Percentiles rank a stretch among this genome's conserved stretches.
phyloP scores from a whole-genome alignment of 2,113 vertebrate genomes.

The Ia io region DNA sequence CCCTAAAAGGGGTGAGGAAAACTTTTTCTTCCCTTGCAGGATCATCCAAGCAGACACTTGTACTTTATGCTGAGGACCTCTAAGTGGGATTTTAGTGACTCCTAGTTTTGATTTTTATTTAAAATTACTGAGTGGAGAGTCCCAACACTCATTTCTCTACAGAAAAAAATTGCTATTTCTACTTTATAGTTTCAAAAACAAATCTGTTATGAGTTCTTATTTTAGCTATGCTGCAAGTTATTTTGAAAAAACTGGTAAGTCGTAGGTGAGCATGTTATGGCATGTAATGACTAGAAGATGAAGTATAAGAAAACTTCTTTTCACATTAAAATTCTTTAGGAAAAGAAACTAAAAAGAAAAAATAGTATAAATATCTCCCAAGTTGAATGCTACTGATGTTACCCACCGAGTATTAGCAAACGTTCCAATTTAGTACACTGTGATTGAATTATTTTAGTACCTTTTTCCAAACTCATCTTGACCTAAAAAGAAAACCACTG shows the following conservation, averaged over 20 bases:
- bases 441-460: background rate
- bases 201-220: background rate
- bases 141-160: background rate
- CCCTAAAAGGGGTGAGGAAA: background rate
- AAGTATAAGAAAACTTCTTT: constrained; percentile 30
- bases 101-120: background rate
- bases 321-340: constrained; percentile 8
- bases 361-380: background rate
- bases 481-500: background rate
- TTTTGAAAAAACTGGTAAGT: background rate
- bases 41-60: background rate
- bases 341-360: constrained; percentile 19
- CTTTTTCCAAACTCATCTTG: background rate
- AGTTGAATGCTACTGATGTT: background rate
- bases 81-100: background rate
- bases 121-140: background rate
- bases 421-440: background rate
- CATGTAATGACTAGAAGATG: constrained; percentile 11
- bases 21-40: background rate
- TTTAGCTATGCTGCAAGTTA: background rate
- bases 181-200: background rate
- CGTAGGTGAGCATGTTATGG: background rate
- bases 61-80: background rate
- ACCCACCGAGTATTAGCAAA: background rate
- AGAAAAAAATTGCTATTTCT: constrained; percentile 10